phyloP scores from a whole-genome alignment of 2,113 vertebrate species.

The Mesitornis unicolor region DNA sequence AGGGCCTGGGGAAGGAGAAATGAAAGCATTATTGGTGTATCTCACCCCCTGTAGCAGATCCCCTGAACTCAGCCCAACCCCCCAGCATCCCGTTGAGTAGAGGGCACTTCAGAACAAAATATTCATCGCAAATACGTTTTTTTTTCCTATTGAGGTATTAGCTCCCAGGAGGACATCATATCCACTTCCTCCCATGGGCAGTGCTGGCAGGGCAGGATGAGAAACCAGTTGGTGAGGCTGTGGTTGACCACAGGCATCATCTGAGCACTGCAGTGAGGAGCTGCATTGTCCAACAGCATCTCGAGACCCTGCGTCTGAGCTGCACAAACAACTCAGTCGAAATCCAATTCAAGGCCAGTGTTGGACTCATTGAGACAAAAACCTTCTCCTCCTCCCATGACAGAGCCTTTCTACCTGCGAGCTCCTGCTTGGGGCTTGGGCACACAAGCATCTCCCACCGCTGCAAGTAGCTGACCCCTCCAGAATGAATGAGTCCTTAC shows the following conservation, averaged over 20 bases:
- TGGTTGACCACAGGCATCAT: not conserved
- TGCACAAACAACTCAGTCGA: not conserved
- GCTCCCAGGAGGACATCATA: not conserved
- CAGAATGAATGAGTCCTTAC: accelerated
- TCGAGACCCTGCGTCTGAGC: accelerated
- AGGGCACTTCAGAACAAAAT: not conserved
- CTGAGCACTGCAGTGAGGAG: not conserved
- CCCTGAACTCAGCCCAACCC: not conserved
- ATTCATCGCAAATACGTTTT: not conserved
- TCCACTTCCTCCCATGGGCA: not conserved
- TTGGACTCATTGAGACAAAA: not conserved
- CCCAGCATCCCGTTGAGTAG: not conserved
- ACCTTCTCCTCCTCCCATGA: not conserved
- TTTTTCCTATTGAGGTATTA: not conserved
- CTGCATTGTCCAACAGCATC: not conserved
- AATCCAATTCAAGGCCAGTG: not conserved
- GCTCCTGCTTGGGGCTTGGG: not conserved
- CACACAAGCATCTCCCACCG: accelerated
- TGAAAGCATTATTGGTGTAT: not conserved
- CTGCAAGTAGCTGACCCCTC: not conserved
- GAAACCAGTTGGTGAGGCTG: not conserved
- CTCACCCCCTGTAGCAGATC: not conserved
- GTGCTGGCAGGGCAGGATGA: not conserved
- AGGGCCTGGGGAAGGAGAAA: constrained; percentile 78
- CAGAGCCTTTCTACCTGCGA: not conserved